Base-by-base conservation (phyloP, 2,888 invertebrate species). In the Lomographa bimaculata region DNA sequence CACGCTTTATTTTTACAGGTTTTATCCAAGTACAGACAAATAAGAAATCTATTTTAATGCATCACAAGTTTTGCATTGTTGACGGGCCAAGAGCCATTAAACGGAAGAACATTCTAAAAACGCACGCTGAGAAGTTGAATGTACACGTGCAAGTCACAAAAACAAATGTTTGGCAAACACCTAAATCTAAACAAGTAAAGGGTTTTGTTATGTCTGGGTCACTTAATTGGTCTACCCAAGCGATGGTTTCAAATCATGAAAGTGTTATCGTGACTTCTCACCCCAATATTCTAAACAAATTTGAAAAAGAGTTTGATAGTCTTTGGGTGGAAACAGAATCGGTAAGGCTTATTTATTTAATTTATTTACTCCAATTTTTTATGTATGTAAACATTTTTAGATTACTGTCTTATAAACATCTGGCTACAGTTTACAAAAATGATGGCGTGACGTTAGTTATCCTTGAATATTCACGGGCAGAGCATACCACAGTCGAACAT, bases 51-150 rank as follows among this genome's bases (percentile, higher is more conserved):
- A 91, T 86, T 60, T 76, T 94, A 50, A 95, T 96, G 94, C 96
- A 96, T 67, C 95, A 96, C 71, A 96, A 96, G 71, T 95, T 94
- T 81, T 92, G 91, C 42, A 74, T 95, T 25, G 79, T 95, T 47
- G 95, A 95, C 67, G 86, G 87, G 43, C 83, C 86, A 23, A 79
- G 73, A 61, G 86, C 89, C 30, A 68, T 85, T 44, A 81, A 69
- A 57, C 61, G 87, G 29, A 89, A 86, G 58, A 72, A 60, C 42
- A 53, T 71, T 33, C 50, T 89, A 29, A 86, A 78, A 64, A 52
- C 71, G 19, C 65, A 85, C 20, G 87, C 86, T 14, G 89, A 89
- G 59, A 84, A 82, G 55, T 50, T 86, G 27, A 86, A 87, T 35
- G 64, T 82, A 9, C 77, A 87, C 53, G 79, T 74, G 27, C 71